These are phyloP conservation scores for Fragum sueziense DNA, from an alignment of 2,888 invertebrate species.

Conservation along the genomic window DNA sequence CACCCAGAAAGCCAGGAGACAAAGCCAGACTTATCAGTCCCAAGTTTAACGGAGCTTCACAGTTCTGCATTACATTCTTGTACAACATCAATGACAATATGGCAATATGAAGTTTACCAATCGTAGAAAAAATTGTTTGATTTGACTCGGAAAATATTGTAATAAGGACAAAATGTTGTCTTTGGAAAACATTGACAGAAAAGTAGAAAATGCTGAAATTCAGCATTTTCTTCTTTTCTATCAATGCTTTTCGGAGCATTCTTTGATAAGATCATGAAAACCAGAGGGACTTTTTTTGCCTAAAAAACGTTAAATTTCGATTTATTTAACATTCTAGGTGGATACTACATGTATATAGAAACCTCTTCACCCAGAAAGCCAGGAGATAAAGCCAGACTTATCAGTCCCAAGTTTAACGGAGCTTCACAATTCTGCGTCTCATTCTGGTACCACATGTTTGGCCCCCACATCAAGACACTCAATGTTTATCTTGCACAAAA, in stretches of 20 bases:
- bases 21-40: conserved; percentile 84
- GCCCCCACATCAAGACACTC: conserved; percentile 68
- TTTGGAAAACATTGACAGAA: neutral
- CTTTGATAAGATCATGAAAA: neutral
- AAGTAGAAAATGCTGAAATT: neutral
- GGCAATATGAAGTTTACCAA: no score
- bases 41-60: conserved; percentile 57
- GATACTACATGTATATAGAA: conserved; percentile 78
- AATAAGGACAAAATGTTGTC: no score
- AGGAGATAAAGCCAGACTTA: conserved; percentile 85
- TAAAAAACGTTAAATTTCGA: no score
- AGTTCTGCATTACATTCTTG: conserved; percentile 72
- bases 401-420: conserved; percentile 81
- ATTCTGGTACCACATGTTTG: conserved; percentile 76
- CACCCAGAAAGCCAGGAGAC: conserved; percentile 85
- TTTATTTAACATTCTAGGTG: no score
- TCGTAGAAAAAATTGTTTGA: no score
- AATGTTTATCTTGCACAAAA: conserved; percentile 67
- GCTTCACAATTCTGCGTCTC: conserved; percentile 65
- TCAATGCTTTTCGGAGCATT: neutral
- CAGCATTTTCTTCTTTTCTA: conserved; percentile 9
- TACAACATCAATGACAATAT: no score
- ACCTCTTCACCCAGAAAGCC: conserved; percentile 83
- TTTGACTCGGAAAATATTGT: no score
- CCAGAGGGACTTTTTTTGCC: no score